Conservation (phyloP, 2,113 vertebrate genomes). For the Myrmecobius fasciatus region DNA sequence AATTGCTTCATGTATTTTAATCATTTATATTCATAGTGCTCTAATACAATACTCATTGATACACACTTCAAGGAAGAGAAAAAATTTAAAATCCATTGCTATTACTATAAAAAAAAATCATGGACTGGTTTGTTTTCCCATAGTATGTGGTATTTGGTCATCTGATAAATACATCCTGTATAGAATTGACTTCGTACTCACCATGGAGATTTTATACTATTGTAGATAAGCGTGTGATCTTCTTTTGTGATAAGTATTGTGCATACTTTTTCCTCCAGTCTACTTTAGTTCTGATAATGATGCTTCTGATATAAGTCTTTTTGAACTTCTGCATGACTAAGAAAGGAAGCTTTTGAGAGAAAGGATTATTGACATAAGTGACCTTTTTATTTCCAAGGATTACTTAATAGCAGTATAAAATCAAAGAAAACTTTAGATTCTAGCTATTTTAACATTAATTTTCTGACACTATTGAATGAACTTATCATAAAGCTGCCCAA, state of each 20-base stretch:
- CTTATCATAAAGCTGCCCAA: conserved; percentile 15
- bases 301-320: conserved; percentile 45
- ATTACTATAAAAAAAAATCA: not conserved
- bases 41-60: conserved; percentile 6
- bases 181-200: conserved; percentile 26
- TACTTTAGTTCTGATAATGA: conserved; percentile 5
- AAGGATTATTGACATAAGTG: conserved; percentile 21
- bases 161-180: conserved; percentile 18
- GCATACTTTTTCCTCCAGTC: not conserved
- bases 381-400: conserved; percentile 55
- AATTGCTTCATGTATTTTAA: not conserved
- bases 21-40: not conserved
- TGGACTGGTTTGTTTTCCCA: not conserved
- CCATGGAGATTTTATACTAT: not conserved
- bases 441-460: conserved; percentile 57
- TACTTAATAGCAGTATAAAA: conserved; percentile 31
- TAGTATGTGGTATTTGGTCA: not conserved
- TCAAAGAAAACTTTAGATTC: conserved; percentile 1
- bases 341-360: not conserved
- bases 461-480: conserved; percentile 49
- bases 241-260: not conserved
- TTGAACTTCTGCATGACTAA: conserved; percentile 42
- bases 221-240: not conserved
- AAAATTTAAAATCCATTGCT: conserved; percentile 25
- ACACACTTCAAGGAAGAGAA: not conserved